Evolutionary conservation across 2,113 vertebrate genomes (phyloP).

Genomic region (Tonatia bakeri): DNA sequence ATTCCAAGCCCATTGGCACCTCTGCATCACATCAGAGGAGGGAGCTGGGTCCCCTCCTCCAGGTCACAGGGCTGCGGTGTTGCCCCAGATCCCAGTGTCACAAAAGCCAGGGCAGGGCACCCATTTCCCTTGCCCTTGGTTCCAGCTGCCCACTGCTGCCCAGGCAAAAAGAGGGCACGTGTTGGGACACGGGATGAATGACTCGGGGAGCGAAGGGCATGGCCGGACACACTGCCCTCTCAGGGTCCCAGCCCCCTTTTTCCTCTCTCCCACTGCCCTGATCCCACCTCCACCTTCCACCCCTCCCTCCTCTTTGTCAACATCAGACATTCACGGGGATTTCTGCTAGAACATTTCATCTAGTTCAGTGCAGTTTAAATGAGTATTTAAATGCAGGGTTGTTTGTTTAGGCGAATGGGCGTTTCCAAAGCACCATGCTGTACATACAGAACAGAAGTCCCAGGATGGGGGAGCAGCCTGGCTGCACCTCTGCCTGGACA

Average conservation of each 20-base stretch:
- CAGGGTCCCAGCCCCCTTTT: rapidly evolving
- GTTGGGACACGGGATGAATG: background rate
- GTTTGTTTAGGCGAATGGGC: background rate
- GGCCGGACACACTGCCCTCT: background rate
- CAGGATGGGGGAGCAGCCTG: rapidly evolving
- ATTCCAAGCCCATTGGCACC: background rate
- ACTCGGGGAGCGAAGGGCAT: background rate
- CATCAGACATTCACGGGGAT: background rate
- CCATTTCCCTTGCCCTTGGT: background rate
- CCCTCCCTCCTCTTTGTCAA: background rate
- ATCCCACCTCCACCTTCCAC: background rate
- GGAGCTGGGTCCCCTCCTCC: background rate
- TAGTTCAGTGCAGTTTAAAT: background rate
- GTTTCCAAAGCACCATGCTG: background rate
- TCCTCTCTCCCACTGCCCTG: background rate
- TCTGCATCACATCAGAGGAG: background rate
- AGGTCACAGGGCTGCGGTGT: background rate
- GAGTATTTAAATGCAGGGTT: background rate
- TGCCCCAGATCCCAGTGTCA: background rate
- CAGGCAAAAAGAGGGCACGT: background rate
- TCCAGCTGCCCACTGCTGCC: background rate
- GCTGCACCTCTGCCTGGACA: background rate
- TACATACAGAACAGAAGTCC: background rate
- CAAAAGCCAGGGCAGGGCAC: background rate
- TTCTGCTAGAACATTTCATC: background rate